Evolutionary conservation across 2,113 vertebrate genomes (phyloP).

Genomic region (Menura novaehollandiae): DNA sequence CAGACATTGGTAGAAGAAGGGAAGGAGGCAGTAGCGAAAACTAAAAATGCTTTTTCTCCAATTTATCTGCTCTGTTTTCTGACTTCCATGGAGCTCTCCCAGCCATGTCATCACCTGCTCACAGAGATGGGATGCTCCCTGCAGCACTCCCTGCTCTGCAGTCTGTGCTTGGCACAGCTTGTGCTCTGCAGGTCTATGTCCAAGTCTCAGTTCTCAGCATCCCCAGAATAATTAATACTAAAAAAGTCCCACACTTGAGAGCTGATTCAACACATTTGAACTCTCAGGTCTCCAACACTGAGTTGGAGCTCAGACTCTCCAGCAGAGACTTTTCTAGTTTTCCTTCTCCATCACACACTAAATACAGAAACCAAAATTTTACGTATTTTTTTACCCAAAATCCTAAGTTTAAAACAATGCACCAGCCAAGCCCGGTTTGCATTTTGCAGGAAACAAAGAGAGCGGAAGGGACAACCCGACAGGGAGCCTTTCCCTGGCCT

Average conservation of each 20-base stretch:
- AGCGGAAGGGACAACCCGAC: rapidly evolving
- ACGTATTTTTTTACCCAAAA: not conserved
- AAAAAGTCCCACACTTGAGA: not conserved
- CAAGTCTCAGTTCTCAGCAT: not conserved
- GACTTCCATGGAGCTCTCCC: rapidly evolving
- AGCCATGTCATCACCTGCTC: not conserved
- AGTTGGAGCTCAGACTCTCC: not conserved
- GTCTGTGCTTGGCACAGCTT: not conserved
- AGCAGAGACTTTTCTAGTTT: not conserved
- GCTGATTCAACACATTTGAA: rapidly evolving
- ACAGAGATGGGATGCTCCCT: not conserved
- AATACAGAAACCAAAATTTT: not conserved
- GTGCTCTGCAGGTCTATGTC: not conserved
- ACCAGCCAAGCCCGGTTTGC: not conserved
- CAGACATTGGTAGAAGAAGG: not conserved
- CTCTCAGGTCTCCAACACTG: not conserved
- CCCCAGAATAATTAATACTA: not conserved
- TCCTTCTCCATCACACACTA: not conserved
- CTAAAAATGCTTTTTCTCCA: not conserved
- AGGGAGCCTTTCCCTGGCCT: not conserved
- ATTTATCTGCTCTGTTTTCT: not conserved
- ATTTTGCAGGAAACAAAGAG: not conserved
- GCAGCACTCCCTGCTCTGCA: not conserved
- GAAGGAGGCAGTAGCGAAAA: not conserved
- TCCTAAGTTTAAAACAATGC: not conserved